Evolutionary conservation across 2,797 vertebrate species (phyloP).

Genomic region (Xenops minutus): DNA sequence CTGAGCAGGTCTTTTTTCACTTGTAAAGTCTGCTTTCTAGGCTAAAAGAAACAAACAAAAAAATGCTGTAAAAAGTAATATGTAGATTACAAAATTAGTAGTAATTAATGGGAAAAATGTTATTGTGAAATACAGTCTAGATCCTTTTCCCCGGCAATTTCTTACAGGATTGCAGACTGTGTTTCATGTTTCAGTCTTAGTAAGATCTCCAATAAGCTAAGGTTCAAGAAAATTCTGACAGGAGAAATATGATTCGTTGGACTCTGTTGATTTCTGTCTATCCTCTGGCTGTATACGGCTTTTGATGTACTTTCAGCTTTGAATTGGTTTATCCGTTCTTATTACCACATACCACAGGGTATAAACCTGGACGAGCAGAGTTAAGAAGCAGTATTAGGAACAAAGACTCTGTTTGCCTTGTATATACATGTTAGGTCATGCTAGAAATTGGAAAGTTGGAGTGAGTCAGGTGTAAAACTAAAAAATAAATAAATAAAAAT

Average conservation of each 20-base stretch:
- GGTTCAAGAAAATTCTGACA: background rate
- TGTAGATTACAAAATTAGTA: background rate
- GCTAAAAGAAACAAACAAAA: background rate
- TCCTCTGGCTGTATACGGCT: background rate
- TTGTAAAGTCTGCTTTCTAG: background rate
- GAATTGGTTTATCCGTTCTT: background rate
- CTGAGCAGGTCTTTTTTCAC: background rate
- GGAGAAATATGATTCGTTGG: background rate
- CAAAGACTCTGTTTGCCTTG: background rate
- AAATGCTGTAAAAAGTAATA: background rate
- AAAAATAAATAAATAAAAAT: background rate
- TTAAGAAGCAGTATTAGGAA: background rate
- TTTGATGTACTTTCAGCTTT: conserved; percentile 5
- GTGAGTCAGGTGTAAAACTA: background rate
- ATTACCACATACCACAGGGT: background rate
- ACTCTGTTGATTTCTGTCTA: background rate
- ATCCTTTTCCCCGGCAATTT: background rate
- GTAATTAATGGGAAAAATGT: background rate
- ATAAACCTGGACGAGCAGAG: background rate
- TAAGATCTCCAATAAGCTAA: background rate
- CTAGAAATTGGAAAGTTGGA: background rate
- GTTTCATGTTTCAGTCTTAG: background rate
- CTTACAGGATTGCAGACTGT: background rate
- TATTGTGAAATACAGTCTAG: background rate
- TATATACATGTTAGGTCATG: background rate